phyloP scores from a whole-genome alignment of 1,140 invertebrate species.

The Schlechtendalia chinensis region DNA sequence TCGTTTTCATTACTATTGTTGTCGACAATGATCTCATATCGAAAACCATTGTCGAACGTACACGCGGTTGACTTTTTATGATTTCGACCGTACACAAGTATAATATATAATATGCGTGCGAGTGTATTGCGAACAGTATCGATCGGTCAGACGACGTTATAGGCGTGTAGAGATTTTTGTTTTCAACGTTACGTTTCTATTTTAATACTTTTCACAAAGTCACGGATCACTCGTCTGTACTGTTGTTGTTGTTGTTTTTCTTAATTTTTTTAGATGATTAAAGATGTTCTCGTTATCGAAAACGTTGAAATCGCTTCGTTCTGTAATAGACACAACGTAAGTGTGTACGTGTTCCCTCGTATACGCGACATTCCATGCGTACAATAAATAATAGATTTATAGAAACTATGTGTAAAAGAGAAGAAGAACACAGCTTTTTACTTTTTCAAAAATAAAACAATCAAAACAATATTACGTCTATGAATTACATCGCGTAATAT shows the following conservation, averaged over 20 bases:
- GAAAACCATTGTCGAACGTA: slow-evolving; percentile 20
- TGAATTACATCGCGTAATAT: too few relatives aligned
- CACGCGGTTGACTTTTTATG: too few relatives aligned
- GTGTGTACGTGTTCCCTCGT: too few relatives aligned
- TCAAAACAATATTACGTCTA: too few relatives aligned
- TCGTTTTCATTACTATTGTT: slow-evolving; percentile 21
- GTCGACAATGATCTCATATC: background rate
- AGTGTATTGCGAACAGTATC: too few relatives aligned
- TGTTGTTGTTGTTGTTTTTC: background rate
- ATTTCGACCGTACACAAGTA: too few relatives aligned
- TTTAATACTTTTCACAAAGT: slow-evolving; percentile 15
- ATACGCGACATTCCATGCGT: background rate
- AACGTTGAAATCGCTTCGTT: too few relatives aligned
- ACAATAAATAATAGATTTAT: too few relatives aligned
- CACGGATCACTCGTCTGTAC: slow-evolving; percentile 8
- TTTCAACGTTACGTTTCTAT: slow-evolving; percentile 16
- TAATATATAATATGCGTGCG: too few relatives aligned
- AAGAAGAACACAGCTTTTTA: background rate
- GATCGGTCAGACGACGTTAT: background rate
- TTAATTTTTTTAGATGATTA: background rate
- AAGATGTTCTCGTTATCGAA: background rate
- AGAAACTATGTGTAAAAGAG: background rate
- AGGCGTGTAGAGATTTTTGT: background rate
- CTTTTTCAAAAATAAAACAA: too few relatives aligned
- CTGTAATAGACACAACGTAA: too few relatives aligned